A percentile compares a stretch with the other conserved stretches of the same genome.
Evolutionary conservation across 2,113 vertebrate genomes (phyloP).

Genomic region (Hemichromis elongatus): DNA sequence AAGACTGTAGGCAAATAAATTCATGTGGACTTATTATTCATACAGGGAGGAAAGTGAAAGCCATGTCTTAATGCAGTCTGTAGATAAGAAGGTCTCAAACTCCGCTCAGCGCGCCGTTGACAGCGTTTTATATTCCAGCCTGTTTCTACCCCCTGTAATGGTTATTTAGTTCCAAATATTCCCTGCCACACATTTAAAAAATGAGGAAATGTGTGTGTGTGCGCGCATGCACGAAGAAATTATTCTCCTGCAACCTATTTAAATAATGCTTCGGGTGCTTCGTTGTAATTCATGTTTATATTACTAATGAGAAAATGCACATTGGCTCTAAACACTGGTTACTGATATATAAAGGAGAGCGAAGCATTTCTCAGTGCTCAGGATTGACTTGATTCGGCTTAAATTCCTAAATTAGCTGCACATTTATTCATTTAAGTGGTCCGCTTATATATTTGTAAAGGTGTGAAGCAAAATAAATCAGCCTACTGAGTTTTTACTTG

Average conservation of each 20-base stretch:
- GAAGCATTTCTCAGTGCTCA: neutral
- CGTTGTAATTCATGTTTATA: slow-evolving; percentile 57
- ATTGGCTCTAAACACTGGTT: slow-evolving; percentile 46
- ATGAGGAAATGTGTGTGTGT: neutral
- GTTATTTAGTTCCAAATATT: slow-evolving; percentile 60
- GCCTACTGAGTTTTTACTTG: neutral
- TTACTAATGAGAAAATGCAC: slow-evolving; percentile 61
- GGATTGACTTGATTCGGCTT: slow-evolving; percentile 29
- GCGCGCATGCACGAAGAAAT: slow-evolving; percentile 18
- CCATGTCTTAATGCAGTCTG: slow-evolving; percentile 46
- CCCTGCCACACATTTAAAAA: slow-evolving; percentile 26
- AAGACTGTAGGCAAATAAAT: slow-evolving; percentile 33
- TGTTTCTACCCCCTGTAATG: slow-evolving; percentile 49
- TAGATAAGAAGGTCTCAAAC: slow-evolving; percentile 62
- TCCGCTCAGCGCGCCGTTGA: slow-evolving; percentile 16
- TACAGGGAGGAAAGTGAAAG: slow-evolving; percentile 42
- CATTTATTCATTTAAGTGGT: slow-evolving; percentile 23
- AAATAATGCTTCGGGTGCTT: slow-evolving; percentile 51
- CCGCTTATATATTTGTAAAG: neutral
- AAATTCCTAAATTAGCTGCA: slow-evolving; percentile 35
- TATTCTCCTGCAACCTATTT: slow-evolving; percentile 56
- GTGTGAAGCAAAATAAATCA: neutral
- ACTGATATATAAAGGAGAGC: slow-evolving; percentile 25
- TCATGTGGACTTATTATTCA: slow-evolving; percentile 55
- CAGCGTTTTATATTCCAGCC: slow-evolving; percentile 57